phyloP scores from a whole-genome alignment of 2,888 invertebrate species.

The Branchellion lobata region DNA sequence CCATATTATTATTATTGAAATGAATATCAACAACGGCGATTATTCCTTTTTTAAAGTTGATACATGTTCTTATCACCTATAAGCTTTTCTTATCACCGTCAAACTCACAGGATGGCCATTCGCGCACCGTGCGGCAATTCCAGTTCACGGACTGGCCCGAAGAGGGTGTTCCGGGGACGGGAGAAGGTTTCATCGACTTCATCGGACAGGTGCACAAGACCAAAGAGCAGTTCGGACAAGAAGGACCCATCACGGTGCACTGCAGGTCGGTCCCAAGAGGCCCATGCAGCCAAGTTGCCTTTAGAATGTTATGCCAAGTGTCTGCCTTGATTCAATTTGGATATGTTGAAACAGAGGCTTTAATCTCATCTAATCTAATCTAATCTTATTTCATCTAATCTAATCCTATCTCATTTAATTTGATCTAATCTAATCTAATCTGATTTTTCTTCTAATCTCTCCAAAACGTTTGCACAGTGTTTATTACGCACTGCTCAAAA shows the following conservation, averaged over 20 bases:
- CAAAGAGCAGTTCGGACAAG: slow-evolving; percentile 98
- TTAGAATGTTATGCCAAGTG: neutral
- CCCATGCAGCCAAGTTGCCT: neutral
- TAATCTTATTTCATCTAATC: too few species aligned
- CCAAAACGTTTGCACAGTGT: too few species aligned
- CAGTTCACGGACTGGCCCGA: slow-evolving; percentile 67
- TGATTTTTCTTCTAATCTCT: too few species aligned
- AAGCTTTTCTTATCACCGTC: too few species aligned
- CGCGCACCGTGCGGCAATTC: slow-evolving; percentile 68
- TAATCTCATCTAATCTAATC: too few species aligned
- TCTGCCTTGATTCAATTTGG: neutral
- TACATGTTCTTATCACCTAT: too few species aligned
- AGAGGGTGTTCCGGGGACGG: slow-evolving; percentile 86
- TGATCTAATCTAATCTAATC: too few species aligned
- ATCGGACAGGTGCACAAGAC: slow-evolving; percentile 99
- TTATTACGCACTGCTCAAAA: too few species aligned
- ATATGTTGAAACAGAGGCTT: neutral
- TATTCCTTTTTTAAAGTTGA: too few species aligned
- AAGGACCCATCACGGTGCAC: slow-evolving; percentile 97
- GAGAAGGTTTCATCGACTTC: slow-evolving; percentile 98
- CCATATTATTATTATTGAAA: too few species aligned
- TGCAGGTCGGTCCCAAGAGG: slow-evolving; percentile 82
- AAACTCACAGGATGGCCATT: slow-evolving; percentile 88
- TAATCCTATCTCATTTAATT: too few species aligned
- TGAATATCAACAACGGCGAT: too few species aligned